A percentile compares a stretch with the other conserved stretches of the same genome.
These are phyloP conservation scores for Anguilla anguilla DNA, from an alignment of 2,797 vertebrate genomes.

Conservation along the genomic window DNA sequence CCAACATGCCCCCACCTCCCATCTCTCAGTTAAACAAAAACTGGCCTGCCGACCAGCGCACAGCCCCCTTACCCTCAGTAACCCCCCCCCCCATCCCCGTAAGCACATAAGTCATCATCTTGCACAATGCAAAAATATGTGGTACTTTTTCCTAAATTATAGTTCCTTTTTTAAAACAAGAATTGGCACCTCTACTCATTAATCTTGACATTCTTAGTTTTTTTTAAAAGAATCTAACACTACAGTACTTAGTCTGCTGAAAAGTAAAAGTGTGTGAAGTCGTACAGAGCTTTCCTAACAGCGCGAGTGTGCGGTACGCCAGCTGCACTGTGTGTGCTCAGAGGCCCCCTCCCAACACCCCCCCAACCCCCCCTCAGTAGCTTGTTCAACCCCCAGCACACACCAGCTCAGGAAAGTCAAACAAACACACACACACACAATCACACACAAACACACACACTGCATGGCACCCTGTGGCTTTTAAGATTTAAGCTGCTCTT, in stretches of 20 bases:
- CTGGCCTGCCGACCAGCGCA: slow-evolving; percentile 32
- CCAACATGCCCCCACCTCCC: not conserved
- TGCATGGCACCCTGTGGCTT: not conserved
- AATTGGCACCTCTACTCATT: slow-evolving; percentile 53
- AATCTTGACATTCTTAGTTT: slow-evolving; percentile 40
- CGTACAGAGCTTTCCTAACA: slow-evolving; percentile 25
- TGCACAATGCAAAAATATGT: slow-evolving; percentile 42
- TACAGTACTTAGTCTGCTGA: slow-evolving; percentile 43
- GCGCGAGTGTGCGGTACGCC: not conserved
- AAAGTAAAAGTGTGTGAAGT: slow-evolving; percentile 46
- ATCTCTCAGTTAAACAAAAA: not conserved
- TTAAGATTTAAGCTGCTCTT: not conserved
- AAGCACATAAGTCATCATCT: slow-evolving; percentile 43
- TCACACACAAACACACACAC: not conserved
- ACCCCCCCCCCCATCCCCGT: slow-evolving; percentile 23
- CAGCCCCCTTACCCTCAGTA: slow-evolving; percentile 43
- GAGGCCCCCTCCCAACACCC: not conserved
- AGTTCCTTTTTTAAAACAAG: slow-evolving; percentile 39
- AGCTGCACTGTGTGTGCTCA: not conserved
- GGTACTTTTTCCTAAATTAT: slow-evolving; percentile 39
- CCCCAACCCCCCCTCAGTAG: not conserved
- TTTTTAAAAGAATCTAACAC: slow-evolving; percentile 41
- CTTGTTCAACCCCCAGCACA: slow-evolving; percentile 4
- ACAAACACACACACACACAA: not conserved
- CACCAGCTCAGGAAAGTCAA: slow-evolving; percentile 7